Evolutionary conservation across 2,113 vertebrate genomes (phyloP), one percentile per base, ranked within the genome.

Genomic region (Seriola aureovittata): DNA sequence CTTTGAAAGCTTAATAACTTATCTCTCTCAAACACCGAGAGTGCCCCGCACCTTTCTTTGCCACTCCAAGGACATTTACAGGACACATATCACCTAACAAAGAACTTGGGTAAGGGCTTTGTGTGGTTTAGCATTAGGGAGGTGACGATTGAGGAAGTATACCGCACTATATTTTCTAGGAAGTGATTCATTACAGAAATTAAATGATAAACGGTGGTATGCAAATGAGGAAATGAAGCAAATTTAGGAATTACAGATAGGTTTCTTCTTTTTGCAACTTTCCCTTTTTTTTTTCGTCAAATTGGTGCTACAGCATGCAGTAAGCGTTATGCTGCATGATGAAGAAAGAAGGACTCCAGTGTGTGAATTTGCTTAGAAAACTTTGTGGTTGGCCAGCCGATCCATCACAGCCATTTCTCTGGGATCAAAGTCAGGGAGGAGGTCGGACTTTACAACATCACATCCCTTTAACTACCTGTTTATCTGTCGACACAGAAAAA

Each of bases 1-100:
- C 55, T 75, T 59, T 68, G 66, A 44, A 48, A 25, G 60, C 46
- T 58, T 52, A 34, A 70, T 57, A 73, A 70, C 75, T 75, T 85
- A 82, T 88, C 78, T 69, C 79, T 25, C 63, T 75, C 78, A 88
- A 85, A 90, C 90, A 85, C 34, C 75, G 17, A n/a, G 46, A 68
- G 67, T 2, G 40, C n/a, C 21, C 34, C 40, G 69, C 50, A 46
- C 42, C 14, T 74, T 81, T 85, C n/a, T 23, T 46, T 57, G 48
- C 7, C 46, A 36, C 29, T 46, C 17, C 1, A 4, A 72, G 48
- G 57, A 73, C 74, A 29, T 76, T 85, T 23, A 50, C 44, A n/a
- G 52, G n/a, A 21, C 66, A 38, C 32, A 5, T 63, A 58, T 77
- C 58, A 58, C 23, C 67, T 34, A 14, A 13, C 29, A 12, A 0